Base-by-base conservation (phyloP, 1,140 invertebrate genomes). In the Pararge aegeria region DNA sequence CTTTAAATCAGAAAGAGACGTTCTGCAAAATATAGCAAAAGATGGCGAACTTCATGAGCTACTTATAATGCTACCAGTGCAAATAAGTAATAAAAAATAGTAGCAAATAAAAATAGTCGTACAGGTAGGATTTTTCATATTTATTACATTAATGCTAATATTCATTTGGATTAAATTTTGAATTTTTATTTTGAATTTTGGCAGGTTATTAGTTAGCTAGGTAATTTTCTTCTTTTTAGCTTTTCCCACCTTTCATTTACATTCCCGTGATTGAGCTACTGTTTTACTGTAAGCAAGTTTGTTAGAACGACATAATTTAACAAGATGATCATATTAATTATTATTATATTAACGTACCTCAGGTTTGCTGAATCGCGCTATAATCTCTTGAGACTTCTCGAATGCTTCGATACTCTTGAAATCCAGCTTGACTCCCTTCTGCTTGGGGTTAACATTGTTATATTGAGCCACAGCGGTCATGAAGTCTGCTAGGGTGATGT, bases 361-460 rank as follows among this genome's bases (percentile, higher is more conserved):
- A 13, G 82, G 78, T 29, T 78, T 85, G 54, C 68, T 75, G 49
- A 78, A 85, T 18, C 68, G 73, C 0, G 75, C 81, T 27, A 89
- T 87, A 16, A 94, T 90, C 3, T 89, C 76, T 12, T 94, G 86
- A 20, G 94, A 93, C 10, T 90, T 90, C 52, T 94, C 91, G 62
- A 97, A 95, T 7, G 94, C 95, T 53, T 95, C 94, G 18, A 94
- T 94, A 0, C 92, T 92, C 81, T 98, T 98, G 70, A 98, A 97
- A 78, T 98, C 96, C 1, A 98, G 88, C 80, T 98, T 98, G 1
- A 97, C 93, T 0, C 96, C 97, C 27, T 89, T 89, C 59, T 78
- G 78, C 54, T 83, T 87, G 0, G 78, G 59, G 16, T 82, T 82
- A 0, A 69, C 73, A 21, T 82, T 78, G 73, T 93, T 91, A 61